Base-by-base conservation (phyloP, 64 coral and sea anemone genomes). In the Actinia tenebrosa region DNA sequence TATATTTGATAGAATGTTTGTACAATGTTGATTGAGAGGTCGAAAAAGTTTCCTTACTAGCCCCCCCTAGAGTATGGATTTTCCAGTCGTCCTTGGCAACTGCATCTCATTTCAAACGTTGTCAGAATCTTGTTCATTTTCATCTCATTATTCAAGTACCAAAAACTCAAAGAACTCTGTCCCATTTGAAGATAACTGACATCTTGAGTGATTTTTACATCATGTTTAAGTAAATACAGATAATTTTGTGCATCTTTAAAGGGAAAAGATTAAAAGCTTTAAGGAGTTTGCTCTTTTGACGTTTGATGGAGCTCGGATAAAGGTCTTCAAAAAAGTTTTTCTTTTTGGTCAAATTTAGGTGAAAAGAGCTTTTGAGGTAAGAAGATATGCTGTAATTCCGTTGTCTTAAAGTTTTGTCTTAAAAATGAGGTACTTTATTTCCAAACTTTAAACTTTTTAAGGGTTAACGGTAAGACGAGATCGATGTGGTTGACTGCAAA, bases 171-270 rank as follows among this genome's bases (percentile, higher is more conserved):
- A 75, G 25, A 75, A 42, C 26, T 27, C 69, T n/a, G 69, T 75
- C 69, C 69, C 26, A 75, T 75, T 75, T 75, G 69, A 27, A 75
- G 69, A 75, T 42, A 75, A 14, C 69, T 75, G 69, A 75, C 69
- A 43, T 27, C 14, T 75, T n/a, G n/a, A 20, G 26, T 11, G 69
- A 75, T 75, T 75, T 75, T 15, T 11, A 75, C 25, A 13, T 75
- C 69, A 75, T 75, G 26, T 42, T 26, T 75, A 42, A 75, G 69
- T 75, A 75, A 75, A 75, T 75, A 75, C 27, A 75, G 22, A 14
- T n/a, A 10, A 27, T 42, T 75, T 27, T 75, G 26, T 42, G n/a
- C 13, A 10, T 75, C 25, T 75, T 30, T n/a, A 11, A n/a, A 16
- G 10, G 11, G 23, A 72, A 72, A 30, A 37, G 30, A 23, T 18